A percentile compares a stretch with the other conserved stretches of the same genome.
phyloP scores from a whole-genome alignment of 2,797 vertebrate species.

The Pseudochirops corinnae region DNA sequence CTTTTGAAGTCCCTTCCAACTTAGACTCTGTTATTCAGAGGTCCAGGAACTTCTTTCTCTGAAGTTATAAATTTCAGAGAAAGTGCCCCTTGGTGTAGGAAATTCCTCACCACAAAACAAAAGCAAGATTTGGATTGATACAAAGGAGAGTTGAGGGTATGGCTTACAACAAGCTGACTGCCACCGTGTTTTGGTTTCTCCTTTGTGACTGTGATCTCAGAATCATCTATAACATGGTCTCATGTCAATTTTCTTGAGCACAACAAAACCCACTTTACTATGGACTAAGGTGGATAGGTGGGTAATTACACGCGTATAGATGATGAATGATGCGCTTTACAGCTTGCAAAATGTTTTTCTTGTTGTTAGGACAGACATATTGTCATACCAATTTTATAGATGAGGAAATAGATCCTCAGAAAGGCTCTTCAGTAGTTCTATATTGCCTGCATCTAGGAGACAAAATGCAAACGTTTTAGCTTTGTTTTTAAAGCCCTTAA shows the following conservation, averaged over 20 bases:
- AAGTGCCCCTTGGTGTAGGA: not conserved
- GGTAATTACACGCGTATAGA: not conserved
- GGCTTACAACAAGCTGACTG: not conserved
- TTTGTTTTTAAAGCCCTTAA: not conserved
- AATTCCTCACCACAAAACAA: not conserved
- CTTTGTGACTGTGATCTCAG: not conserved
- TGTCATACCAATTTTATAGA: not conserved
- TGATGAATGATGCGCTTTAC: not conserved
- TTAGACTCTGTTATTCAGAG: not conserved
- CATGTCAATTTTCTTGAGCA: not conserved
- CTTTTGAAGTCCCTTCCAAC: not conserved
- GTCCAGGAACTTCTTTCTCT: not conserved
- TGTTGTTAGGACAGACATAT: not conserved
- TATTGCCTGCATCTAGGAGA: not conserved
- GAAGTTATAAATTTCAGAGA: not conserved
- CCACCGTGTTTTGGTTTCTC: not conserved
- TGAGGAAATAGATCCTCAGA: not conserved
- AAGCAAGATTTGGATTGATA: not conserved
- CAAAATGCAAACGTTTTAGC: not conserved
- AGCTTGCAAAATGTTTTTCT: not conserved
- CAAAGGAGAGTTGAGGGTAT: not conserved
- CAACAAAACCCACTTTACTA: not conserved
- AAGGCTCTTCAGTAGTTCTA: not conserved
- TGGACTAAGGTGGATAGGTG: not conserved
- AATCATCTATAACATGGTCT: not conserved